Evolutionary conservation across 2,888 invertebrate genomes (phyloP), one percentile per base, ranked within the genome.

Genomic region (Gari tellinella): DNA sequence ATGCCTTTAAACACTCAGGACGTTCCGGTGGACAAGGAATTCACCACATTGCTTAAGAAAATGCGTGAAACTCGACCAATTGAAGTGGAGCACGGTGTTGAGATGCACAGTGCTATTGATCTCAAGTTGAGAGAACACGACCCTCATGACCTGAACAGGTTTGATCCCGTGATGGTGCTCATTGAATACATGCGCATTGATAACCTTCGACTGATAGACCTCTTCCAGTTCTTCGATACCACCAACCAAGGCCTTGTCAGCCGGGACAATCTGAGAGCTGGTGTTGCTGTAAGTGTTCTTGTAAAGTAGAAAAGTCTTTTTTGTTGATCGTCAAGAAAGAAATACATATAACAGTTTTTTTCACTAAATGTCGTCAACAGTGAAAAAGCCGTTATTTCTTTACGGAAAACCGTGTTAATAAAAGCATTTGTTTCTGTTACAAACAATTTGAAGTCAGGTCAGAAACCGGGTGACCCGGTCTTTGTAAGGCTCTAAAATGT

Each of bases 171-270:
- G 10, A 69, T 86, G 77, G 85, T 89, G 25, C 65, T 89, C 12
- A 83, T 89, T 40, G 89, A 89, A 62, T 89, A 86, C 73, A 88
- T 88, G 86, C 76, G 86, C 43, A 82, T 86, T 70, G 86, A 86
- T 73, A 88, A 88, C 69, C 80, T 89, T 14, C 68, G 89, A 17
- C 72, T 89, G 14, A 86, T 89, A n/a, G 89, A 89, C 72, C 80
- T 89, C 49, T 89, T 89, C 74, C 84, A 86, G 72, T 84, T 78
- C 60, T 79, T 89, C 23, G 89, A 89, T 73, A 69, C 79, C 7
- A 70, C 72, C 46, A 81, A 83, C 31, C 81, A 85, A 14, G 87
- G 86, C 19, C 80, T 81, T 26, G 78, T 89, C 26, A 85, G 86
- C 55, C 70, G 75, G 26, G 72, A 67, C 17, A 84, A 89, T 53